phyloP scores from a whole-genome alignment of 1,140 invertebrate species.

The Papilio glaucus region DNA sequence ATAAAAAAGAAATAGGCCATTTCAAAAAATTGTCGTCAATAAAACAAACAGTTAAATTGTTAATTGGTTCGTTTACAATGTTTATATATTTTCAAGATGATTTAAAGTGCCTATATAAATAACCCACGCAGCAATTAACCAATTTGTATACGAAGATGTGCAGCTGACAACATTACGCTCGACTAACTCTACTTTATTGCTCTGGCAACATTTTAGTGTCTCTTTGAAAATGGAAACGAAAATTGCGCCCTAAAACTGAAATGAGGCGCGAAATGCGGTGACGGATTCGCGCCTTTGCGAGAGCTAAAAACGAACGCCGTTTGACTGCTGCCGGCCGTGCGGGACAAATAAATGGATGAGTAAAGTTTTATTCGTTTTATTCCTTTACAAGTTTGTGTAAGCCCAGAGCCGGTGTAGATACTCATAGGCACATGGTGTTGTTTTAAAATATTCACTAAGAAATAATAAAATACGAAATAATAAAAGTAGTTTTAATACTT shows the following conservation, averaged over 20 bases:
- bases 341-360: constrained; percentile 17
- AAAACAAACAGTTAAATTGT: not conserved
- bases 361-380: constrained; percentile 6
- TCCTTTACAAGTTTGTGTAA: not conserved
- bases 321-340: not conserved
- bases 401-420: not conserved
- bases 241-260: constrained; percentile 66
- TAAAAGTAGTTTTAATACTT: too few species aligned
- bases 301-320: constrained; percentile 59
- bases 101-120: constrained; percentile 52
- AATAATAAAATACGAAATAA: not conserved
- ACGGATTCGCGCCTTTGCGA: constrained; percentile 70
- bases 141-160: constrained; percentile 69
- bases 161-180: constrained; percentile 69
- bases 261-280: constrained; percentile 70
- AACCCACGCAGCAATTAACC: constrained; percentile 69
- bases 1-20: too few species aligned
- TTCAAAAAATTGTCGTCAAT: not conserved
- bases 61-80: not conserved
- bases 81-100: not conserved
- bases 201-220: constrained; percentile 76
- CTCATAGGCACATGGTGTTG: not conserved
- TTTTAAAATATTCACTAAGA: not conserved
- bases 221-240: constrained; percentile 76
- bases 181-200: constrained; percentile 68